Evolutionary conservation across 2,797 vertebrate genomes (phyloP), one percentile per base, ranked within the genome.

Genomic region (Hapalemur alaotrensis): DNA sequence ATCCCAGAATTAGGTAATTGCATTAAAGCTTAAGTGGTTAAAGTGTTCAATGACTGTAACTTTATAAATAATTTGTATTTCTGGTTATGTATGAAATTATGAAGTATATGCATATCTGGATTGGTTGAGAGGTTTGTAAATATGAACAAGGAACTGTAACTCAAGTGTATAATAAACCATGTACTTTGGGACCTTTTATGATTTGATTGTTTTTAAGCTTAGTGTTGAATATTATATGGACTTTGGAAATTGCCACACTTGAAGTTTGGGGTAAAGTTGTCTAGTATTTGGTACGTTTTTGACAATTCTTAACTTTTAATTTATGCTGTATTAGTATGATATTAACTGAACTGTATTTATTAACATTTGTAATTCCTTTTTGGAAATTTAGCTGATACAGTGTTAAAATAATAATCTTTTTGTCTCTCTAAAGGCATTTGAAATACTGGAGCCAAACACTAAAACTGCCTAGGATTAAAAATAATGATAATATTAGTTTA

Each of bases 341-440:
- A 76, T 23, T 89, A 75, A 48, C 28, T 89, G 76, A 72, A 59
- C 69, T 79, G 1, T 43, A 50, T 63, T 95, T 59, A 86, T 5
- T 95, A 30, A 85, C 43, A 76, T 92, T 93, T 32, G 85, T 81
- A 65, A 65, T 59, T 92, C 30, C 46, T 70, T 91, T 96, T 80
- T 65, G 28, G 41, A 93, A 92, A 4, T 78, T 95, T 50, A 23
- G 1, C 75, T 93, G n/a, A 17, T 80, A 41, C 2, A 63, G 41
- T 91, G 50, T 88, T 90, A 92, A 95, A 35, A 30, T 78, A 50
- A 70, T 80, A 91, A 93, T 7, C 3, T 75, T 81, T 75, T 15
- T 38, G 10, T 92, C 94, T 95, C 87, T 76, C 43, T 91, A 84
- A 76, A 70, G 28, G 2, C 17, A 46, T 59, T 78, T 93, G 78